Evolutionary conservation across 2,113 vertebrate species (phyloP), one percentile per base, ranked within the genome.

Genomic region (Cephalopholis sonnerati): DNA sequence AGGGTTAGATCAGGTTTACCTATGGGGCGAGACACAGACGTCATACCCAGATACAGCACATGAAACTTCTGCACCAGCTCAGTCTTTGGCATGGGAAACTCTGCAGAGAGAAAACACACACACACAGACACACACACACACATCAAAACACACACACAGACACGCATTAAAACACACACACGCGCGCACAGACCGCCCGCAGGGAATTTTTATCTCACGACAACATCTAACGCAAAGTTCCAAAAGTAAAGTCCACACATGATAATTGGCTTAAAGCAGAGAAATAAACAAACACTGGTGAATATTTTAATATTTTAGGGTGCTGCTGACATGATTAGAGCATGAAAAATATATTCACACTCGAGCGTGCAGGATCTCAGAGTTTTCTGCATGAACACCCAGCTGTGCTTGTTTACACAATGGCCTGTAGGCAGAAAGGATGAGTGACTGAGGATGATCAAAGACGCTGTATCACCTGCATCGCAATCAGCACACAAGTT

Each of bases 31-130:
- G 96, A 93, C 12, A 98, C 98, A 41, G 97, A 95, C 0, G 97
- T 92, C 96, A 96, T 96, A 72, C 98, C 98, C 92, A 99, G 67
- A 93, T 99, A 99, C 83, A 96, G 94, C 80, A 99, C 97, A 15
- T 97, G 97, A 90, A 99, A 99, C 92, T 97, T 98, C 95, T 99
- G 98, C 25, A 99, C 98, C 93, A 97, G 85, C 92, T 99, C 98
- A 0, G 97, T 99, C 97, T 99, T 99, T 96, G 98, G 97, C 92
- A 97, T 97, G 85, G 98, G 98, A 87, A 99, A 99, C 95, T 99
- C 98, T 97, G 96, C 96, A 92, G 88, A 89, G 22, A 62, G 18
- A 74, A 81, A 73, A 77, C 20, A 80, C 27, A 85, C n/a, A 54
- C 61, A 65, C 4, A 65, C 12, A n/a, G n/a, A 81, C 22, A 77